These are phyloP conservation scores for Stenolophus ochropezus DNA, from an alignment of 2,888 invertebrate species.

Conservation along the genomic window DNA sequence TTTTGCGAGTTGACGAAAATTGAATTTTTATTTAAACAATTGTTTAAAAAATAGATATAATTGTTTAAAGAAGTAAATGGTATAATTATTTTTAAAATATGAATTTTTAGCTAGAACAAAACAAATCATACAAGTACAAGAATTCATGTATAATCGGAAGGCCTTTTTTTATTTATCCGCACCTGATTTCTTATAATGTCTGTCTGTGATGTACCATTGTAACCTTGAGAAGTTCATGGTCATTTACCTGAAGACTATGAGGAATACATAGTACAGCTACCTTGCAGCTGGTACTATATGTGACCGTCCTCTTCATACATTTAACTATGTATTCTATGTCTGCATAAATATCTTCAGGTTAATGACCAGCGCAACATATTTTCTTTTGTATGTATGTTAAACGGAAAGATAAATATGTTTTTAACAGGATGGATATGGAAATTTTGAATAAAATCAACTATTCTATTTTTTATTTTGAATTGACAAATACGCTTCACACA, in stretches of 20 bases:
- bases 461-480: background rate
- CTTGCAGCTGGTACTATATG: constrained; percentile 31
- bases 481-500: background rate
- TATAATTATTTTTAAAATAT: no score
- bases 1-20: no score
- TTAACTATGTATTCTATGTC: background rate
- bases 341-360: constrained; percentile 17
- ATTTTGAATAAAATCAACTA: background rate
- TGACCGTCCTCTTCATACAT: constrained; percentile 15
- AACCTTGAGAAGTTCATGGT: constrained; percentile 58
- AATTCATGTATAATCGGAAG: background rate
- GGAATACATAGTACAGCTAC: constrained; percentile 51
- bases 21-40: no score
- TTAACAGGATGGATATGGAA: background rate
- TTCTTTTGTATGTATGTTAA: background rate
- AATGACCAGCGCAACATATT: constrained; percentile 52
- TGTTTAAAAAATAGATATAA: no score
- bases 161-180: background rate
- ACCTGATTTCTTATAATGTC: background rate
- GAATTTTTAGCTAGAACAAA: no score
- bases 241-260: constrained; percentile 56
- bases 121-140: no score
- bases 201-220: constrained; percentile 10
- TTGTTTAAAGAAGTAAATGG: no score
- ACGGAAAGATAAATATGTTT: background rate